Evolutionary conservation across 2,888 invertebrate species (phyloP).

Genomic region (Drosophila paranaensis): DNA sequence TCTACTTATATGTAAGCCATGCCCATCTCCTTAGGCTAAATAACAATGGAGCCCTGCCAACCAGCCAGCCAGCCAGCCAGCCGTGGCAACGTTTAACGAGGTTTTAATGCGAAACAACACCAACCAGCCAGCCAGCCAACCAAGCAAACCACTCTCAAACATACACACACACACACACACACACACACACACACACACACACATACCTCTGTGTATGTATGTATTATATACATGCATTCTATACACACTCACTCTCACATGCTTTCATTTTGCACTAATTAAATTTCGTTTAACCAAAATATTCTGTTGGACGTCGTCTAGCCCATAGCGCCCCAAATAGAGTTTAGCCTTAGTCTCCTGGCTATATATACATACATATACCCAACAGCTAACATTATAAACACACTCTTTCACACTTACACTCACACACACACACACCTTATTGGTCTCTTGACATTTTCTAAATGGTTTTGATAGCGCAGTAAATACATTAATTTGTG

Average conservation of each 20-base stretch:
- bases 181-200: no score
- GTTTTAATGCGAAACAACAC: conserved; percentile 63
- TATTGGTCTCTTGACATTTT: conserved; percentile 10
- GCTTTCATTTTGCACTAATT: conserved; percentile 64
- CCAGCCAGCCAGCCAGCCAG: conserved; percentile 49
- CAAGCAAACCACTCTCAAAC: conserved; percentile 12
- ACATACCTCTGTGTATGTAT: no score
- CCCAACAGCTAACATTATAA: conserved; percentile 16
- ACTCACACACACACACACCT: not conserved
- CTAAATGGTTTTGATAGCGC: conserved; percentile 40
- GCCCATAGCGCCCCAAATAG: conserved; percentile 22
- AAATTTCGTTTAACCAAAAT: conserved; percentile 71
- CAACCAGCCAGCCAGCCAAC: conserved; percentile 12
- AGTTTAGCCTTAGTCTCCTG: conserved; percentile 15
- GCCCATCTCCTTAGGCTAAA: conserved; percentile 16
- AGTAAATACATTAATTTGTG: conserved; percentile 22
- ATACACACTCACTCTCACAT: conserved; percentile 11
- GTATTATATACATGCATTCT: conserved; percentile 5
- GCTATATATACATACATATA: not conserved
- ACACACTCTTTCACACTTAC: conserved; percentile 23
- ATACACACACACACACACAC: conserved; percentile 7
- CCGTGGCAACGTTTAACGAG: conserved; percentile 76
- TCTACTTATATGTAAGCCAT: conserved; percentile 29
- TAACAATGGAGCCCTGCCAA: conserved; percentile 51
- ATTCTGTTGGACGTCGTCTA: conserved; percentile 28